A percentile compares a stretch with the other conserved stretches of the same genome.
Conservation (phyloP, 2,113 vertebrate species). For the Bubo bubo region DNA sequence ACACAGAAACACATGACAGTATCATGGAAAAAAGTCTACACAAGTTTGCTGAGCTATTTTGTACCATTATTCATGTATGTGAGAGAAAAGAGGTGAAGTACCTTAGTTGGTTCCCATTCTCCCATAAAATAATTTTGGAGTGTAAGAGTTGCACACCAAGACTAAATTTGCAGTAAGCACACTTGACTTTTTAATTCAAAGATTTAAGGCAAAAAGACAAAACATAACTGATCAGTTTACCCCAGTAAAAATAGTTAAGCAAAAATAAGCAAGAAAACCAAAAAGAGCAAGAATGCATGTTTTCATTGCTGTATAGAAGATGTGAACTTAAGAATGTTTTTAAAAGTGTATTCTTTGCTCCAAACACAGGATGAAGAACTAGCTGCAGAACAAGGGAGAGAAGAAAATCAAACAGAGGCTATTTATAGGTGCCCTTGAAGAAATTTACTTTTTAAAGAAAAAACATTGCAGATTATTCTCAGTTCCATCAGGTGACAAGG, state of each 20-base stretch:
- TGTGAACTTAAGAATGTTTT: neutral
- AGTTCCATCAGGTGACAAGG: neutral
- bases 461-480: neutral
- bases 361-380: neutral
- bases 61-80: neutral
- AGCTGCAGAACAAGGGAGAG: neutral
- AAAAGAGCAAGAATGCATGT: neutral
- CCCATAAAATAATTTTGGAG: neutral
- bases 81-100: neutral
- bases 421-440: neutral
- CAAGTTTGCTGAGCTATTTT: neutral
- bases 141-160: neutral
- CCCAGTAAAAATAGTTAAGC: neutral
- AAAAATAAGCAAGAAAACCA: neutral
- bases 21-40: neutral
- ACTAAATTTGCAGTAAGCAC: neutral
- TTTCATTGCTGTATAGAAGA: neutral
- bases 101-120: neutral
- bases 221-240: neutral
- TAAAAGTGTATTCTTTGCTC: neutral
- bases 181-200: neutral
- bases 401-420: neutral
- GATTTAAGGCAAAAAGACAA: neutral
- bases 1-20: neutral
- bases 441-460: neutral